Evolutionary conservation across 2,113 vertebrate species (phyloP), one percentile per base, ranked within the genome.

Genomic region (Ceyx cyanopectus): DNA sequence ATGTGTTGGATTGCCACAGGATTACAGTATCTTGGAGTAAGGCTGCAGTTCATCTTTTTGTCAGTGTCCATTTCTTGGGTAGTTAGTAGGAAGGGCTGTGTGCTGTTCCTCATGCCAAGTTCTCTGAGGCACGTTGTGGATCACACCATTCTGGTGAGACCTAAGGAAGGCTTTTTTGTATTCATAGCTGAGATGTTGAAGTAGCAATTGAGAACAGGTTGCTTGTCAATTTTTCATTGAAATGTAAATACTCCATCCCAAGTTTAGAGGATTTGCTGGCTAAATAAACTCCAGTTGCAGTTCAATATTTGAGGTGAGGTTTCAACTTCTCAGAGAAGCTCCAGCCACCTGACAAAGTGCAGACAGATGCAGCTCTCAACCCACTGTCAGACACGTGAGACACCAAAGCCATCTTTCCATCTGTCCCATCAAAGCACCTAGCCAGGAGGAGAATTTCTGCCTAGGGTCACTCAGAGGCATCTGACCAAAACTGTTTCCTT

Each of bases 291-390:
- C 32, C 62, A 60, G 61, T 65, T 78, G 66, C 41, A 94, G 34
- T 48, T 65, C 61, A 92, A 68, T 82, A 72, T 81, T 78, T 68
- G 80, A 83, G 61, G 74, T 48, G 50, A 87, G 63, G 41, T 41
- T 95, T 88, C 75, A 72, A 63, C 41, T 62, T 70, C 63, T 65
- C 29, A 14, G 68, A 83, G 80, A 5, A 67, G 82, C 83, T 83
- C 27, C 54, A 80, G 83, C 58, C 92, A 83, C 13, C 41, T 90
- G 79, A 76, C 63, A 90, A 54, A 82, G 79, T 94, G 92, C 85
- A 95, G 89, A 80, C 87, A 94, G 85, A 87, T 93, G 78, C 70
- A 91, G 92, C 81, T 86, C 81, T 86, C 81, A 84, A 65, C 48
- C 66, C 90, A 69, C 30, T 76, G 84, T 90, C 87, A 80, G 82